Conservation (phyloP, 1,140 invertebrate species). For the Amphibalanus amphitrite region DNA sequence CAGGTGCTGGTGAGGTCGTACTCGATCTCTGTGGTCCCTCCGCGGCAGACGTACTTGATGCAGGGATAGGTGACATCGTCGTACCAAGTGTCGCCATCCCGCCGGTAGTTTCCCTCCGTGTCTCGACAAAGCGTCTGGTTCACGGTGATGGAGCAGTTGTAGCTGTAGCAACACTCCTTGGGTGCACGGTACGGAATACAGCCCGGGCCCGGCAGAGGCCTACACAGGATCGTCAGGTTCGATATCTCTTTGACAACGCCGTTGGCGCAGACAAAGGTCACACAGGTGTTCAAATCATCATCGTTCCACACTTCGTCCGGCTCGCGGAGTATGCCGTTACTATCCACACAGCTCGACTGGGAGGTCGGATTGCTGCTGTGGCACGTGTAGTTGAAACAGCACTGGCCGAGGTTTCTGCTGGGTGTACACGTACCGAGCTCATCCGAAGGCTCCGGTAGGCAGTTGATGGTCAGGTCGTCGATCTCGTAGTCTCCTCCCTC, state of each 20-base stretch:
- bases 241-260: not conserved
- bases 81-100: not conserved
- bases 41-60: not conserved
- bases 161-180: not conserved
- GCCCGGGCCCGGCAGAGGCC: too few relatives aligned
- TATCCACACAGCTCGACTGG: not conserved
- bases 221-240: not conserved
- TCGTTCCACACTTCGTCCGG: not conserved
- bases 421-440: not conserved
- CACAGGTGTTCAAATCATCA: not conserved
- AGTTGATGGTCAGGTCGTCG: not conserved
- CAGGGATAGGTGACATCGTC: not conserved
- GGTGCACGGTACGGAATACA: not conserved
- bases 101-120: not conserved
- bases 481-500: not conserved
- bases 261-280: not conserved
- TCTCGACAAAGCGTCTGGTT: not conserved
- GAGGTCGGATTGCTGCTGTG: not conserved
- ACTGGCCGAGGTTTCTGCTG: not conserved
- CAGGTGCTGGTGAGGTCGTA: not conserved
- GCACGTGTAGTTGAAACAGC: not conserved
- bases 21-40: not conserved
- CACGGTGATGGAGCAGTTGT: not conserved
- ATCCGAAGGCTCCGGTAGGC: not conserved
- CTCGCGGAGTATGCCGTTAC: not conserved